Base-by-base conservation (phyloP, 2,113 vertebrate genomes). In the Oenanthe oenanthe region DNA sequence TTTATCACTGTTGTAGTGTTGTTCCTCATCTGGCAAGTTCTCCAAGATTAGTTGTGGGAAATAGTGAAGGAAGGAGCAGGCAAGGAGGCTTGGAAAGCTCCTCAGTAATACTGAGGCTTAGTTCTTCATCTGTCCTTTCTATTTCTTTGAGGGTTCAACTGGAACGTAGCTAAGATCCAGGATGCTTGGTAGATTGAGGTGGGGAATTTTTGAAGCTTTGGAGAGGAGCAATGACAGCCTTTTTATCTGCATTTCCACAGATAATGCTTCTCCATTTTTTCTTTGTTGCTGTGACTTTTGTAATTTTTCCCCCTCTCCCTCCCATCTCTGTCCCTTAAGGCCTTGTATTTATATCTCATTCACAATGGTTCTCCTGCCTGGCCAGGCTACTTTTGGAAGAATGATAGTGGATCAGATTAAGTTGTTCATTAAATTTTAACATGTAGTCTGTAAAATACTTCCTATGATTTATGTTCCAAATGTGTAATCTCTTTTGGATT, bases 401-500 rank as follows among this genome's bases (percentile, higher is more conserved):
- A 75, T 57, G 92, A 74, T 89, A 90, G 89, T 91, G 65, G 81
- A 87, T 91, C 76, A 63, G 81, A 96, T 71, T 66, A 92, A 95
- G 72, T 86, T 92, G 83, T 97, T 97, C 73, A 90, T 94, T 93
- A 97, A 96, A 94, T 84, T 88, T 95, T 91, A 96, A 95, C 60
- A 54, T 21, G 9, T 81, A 95, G 79, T 93, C 85, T 94, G 45
- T 87, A 87, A 96, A 97, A 93, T 94, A 93, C 92, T 97, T 98
- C 86, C 92, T 95, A 63, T 91, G 86, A 73, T 75, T 91, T 96
- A 70, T 93, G 61, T 95, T 67, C 38, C 51, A 65, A 91, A 67
- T 96, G 57, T 92, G 76, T 89, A 79, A 81, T 95, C 63, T 88
- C 51, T 94, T 74, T 63, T 66, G 31, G 54, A 68, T 94, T 85